Conservation (phyloP, 2,113 vertebrate genomes). For the Panthera leo region DNA sequence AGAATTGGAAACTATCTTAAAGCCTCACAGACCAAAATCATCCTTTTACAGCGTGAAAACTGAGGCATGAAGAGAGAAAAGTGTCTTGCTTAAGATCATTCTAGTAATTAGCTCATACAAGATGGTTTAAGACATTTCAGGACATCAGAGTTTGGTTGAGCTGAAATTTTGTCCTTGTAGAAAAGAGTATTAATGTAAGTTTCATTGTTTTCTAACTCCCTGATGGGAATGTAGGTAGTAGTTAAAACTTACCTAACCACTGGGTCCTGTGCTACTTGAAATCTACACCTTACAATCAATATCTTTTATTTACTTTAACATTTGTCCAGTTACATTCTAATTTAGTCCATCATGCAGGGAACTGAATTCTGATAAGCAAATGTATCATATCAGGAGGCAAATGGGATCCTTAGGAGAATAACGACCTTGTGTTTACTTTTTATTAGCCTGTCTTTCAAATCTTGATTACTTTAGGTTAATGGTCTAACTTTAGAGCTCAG, state of each 20-base stretch:
- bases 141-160: not conserved
- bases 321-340: constrained; percentile 7
- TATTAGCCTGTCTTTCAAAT: constrained; percentile 24
- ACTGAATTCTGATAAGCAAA: constrained; percentile 33
- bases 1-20: not conserved
- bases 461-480: constrained; percentile 45
- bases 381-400: not conserved
- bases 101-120: not conserved
- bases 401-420: not conserved
- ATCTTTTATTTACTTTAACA: not conserved
- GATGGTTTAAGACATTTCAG: not conserved
- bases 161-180: not conserved
- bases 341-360: not conserved
- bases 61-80: not conserved
- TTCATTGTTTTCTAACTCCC: not conserved
- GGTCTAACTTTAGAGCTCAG: not conserved
- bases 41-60: not conserved
- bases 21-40: not conserved
- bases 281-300: not conserved
- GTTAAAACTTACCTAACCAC: not conserved
- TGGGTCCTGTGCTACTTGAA: not conserved
- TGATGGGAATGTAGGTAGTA: not conserved
- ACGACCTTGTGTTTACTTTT: constrained; percentile 33
- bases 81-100: not conserved
- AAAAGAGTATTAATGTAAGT: not conserved